Percentiles rank a stretch among this genome's conserved stretches.
Conservation (phyloP, 2,113 vertebrate genomes). For the Setophaga coronata region DNA sequence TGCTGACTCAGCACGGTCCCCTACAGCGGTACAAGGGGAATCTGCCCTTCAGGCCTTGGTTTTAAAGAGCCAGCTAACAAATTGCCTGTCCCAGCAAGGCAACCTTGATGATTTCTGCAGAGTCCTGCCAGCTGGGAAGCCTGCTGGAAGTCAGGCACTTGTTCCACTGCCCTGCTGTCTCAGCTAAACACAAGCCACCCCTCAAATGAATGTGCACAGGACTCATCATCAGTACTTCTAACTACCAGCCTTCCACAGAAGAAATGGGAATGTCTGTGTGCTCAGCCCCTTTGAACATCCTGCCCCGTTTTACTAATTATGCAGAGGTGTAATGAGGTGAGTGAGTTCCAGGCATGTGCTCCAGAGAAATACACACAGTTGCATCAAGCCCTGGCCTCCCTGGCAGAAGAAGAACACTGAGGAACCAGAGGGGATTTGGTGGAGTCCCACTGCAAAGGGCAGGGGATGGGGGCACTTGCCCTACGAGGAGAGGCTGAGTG, state of each 20-base stretch:
- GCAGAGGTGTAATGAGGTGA: not conserved
- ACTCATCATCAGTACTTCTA: not conserved
- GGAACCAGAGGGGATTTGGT: not conserved
- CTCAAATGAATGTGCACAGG: not conserved
- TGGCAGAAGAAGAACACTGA: not conserved
- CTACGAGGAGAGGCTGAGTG: accelerated
- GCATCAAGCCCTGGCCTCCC: not conserved
- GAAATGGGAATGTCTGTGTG: not conserved
- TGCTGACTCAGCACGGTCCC: not conserved
- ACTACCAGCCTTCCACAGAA: not conserved
- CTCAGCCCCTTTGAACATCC: not conserved
- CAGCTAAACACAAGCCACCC: not conserved
- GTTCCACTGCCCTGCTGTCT: not conserved
- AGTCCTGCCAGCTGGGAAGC: not conserved
- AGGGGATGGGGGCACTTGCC: not conserved
- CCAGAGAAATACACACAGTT: not conserved
- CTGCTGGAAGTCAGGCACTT: not conserved
- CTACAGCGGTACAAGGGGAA: not conserved
- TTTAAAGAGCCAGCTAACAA: not conserved
- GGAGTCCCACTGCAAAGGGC: not conserved
- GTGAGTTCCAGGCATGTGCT: not conserved
- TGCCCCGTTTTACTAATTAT: accelerated
- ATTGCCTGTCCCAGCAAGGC: not conserved
- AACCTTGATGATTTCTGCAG: not conserved
- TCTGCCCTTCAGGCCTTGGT: not conserved